phyloP scores from a whole-genome alignment of 2,113 vertebrate species.

The human (Homo sapiens) region DNA sequence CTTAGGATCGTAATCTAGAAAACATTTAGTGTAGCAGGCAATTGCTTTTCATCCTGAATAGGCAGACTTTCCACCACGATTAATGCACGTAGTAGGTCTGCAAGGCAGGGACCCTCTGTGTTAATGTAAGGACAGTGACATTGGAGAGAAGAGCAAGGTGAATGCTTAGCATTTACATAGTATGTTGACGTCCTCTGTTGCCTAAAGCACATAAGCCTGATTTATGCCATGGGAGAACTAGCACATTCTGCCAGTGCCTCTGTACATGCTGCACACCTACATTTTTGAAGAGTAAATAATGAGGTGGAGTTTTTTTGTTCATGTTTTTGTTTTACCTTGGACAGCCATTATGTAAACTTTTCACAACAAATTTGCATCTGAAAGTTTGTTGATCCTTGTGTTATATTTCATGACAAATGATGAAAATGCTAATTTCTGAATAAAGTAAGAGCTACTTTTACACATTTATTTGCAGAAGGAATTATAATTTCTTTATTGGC shows the following conservation, averaged over 20 bases:
- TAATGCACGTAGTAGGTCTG: neutral
- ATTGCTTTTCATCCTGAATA: neutral
- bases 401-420: neutral
- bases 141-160: neutral
- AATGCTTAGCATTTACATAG: neutral
- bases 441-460: neutral
- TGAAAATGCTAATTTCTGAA: neutral
- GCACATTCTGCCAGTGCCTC: neutral
- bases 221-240: no score
- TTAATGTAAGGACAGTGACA: neutral
- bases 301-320: neutral
- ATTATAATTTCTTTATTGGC: neutral
- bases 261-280: rapidly evolving
- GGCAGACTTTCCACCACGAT: neutral
- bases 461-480: neutral
- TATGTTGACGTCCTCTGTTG: neutral
- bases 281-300: neutral
- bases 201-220: neutral
- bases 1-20: neutral
- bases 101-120: no score
- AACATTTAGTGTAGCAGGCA: neutral
- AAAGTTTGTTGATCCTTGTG: neutral
- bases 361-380: neutral
- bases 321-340: neutral
- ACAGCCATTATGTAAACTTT: neutral